Conservation (phyloP, 2,888 invertebrate genomes). For the Acleris laterana region DNA sequence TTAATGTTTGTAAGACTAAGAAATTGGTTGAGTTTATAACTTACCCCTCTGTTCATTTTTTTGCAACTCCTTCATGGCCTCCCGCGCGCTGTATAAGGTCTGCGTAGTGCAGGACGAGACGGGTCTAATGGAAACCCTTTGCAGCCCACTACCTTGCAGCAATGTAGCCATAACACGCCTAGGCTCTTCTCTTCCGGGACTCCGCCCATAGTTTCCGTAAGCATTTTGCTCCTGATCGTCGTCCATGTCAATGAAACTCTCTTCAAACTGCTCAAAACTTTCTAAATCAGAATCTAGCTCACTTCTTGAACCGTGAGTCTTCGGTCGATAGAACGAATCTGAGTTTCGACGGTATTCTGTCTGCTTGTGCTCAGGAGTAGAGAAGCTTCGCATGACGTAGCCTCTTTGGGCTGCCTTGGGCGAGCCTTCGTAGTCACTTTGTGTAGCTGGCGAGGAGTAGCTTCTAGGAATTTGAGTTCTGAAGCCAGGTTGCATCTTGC, state of each 20-base stretch:
- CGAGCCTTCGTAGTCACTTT: constrained; percentile 55
- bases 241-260: constrained; percentile 75
- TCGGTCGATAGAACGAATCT: constrained; percentile 68
- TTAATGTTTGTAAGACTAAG: no score
- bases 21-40: constrained; percentile 6
- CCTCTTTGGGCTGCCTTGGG: constrained; percentile 50
- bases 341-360: constrained; percentile 64
- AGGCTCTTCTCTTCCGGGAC: constrained; percentile 68
- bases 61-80: constrained; percentile 60
- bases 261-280: constrained; percentile 74
- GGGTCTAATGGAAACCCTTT: constrained; percentile 69
- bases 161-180: constrained; percentile 69
- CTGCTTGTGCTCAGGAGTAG: constrained; percentile 73
- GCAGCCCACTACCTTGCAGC: constrained; percentile 76
- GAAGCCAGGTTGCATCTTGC: constrained; percentile 56
- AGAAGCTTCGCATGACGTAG: constrained; percentile 71
- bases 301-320: constrained; percentile 65
- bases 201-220: constrained; percentile 59
- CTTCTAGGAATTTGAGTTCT: constrained; percentile 71
- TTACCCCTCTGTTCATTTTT: constrained; percentile 63
- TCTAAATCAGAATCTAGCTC: constrained; percentile 76
- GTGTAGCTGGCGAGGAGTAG: constrained; percentile 70
- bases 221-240: constrained; percentile 67
- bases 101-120: constrained; percentile 59
- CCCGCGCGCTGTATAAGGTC: constrained; percentile 57